Evolutionary conservation across 2,797 vertebrate genomes (phyloP).

Genomic region (Tolypeutes matacus): DNA sequence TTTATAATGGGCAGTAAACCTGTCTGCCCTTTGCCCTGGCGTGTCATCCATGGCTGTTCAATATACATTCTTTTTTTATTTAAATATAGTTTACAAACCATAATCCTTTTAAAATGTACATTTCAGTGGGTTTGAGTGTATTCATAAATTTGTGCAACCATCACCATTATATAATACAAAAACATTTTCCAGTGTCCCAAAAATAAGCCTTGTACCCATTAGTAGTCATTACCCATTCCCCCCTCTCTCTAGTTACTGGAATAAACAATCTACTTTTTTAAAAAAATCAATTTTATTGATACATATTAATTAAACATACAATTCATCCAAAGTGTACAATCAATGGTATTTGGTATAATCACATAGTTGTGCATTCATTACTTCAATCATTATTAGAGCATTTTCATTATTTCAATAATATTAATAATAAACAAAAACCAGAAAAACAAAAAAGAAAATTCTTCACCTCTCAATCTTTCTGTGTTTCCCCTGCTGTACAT

Average conservation of each 20-base stretch:
- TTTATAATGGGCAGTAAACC: constrained; percentile 19
- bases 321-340: too few species aligned
- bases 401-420: too few species aligned
- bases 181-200: constrained; percentile 29
- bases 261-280: neutral
- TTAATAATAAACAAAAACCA: too few species aligned
- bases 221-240: neutral
- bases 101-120: neutral
- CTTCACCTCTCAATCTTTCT: too few species aligned
- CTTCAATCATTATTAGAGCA: too few species aligned
- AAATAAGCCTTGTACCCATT: neutral
- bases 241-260: neutral
- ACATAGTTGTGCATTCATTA: too few species aligned
- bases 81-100: constrained; percentile 17
- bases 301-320: too few species aligned
- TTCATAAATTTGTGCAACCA: neutral
- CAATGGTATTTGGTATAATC: too few species aligned
- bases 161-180: neutral
- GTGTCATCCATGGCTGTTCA: constrained; percentile 17
- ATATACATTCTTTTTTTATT: neutral
- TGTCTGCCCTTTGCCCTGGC: neutral
- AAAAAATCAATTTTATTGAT: too few species aligned
- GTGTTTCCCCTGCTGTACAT: too few species aligned
- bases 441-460: too few species aligned
- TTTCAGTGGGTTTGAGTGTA: constrained; percentile 23